Evolutionary conservation across 1,140 invertebrate species (phyloP), one percentile per base, ranked within the genome.

Genomic region (Diachasma alloeum): DNA sequence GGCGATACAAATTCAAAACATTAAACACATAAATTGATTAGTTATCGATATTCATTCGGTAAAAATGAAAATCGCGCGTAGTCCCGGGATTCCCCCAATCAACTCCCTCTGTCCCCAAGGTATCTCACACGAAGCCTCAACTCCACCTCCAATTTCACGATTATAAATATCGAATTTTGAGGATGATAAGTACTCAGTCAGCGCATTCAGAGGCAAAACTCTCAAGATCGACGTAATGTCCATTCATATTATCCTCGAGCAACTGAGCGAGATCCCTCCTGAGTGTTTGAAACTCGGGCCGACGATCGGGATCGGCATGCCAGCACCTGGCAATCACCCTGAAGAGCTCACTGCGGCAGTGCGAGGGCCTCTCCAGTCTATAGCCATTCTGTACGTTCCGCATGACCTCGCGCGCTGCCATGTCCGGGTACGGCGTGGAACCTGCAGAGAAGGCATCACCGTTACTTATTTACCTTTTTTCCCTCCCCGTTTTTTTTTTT

Each of bases 381-480:
- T 95, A 93, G 37, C 95, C 95, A 78, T 93, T 93, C 15, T 94
- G 92, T 53, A 96, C 94, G 59, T 92, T 92, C 1, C 93, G 90
- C 86, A 95, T 93, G 13, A 96, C 95, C 84, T 96, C 94, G 0
- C 94, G 90, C 0, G 94, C 94, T 19, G 93, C 93, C 92, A 96
- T 93, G 53, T 94, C 93, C 22, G 94, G 93, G 85, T 96, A 96
- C 0, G 95, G 95, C 81, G 95, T 96, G 22, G 94, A 95, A 74
- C 95, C 95, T 95, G 80, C 63, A 79, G 71, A 13, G 6, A 48
- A 39, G 37, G 15, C 22, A 76, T 17, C 1, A 77, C 44, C 59
- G 59, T 77, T 77, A 72, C 42, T 72, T 39, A 36, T 36, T 48
- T 31, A 31, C 31, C 6, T 31, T 31, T 31, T 53, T n/a, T 15